Base-by-base conservation (phyloP, 1,140 invertebrate genomes). In the Danaus melanippus region DNA sequence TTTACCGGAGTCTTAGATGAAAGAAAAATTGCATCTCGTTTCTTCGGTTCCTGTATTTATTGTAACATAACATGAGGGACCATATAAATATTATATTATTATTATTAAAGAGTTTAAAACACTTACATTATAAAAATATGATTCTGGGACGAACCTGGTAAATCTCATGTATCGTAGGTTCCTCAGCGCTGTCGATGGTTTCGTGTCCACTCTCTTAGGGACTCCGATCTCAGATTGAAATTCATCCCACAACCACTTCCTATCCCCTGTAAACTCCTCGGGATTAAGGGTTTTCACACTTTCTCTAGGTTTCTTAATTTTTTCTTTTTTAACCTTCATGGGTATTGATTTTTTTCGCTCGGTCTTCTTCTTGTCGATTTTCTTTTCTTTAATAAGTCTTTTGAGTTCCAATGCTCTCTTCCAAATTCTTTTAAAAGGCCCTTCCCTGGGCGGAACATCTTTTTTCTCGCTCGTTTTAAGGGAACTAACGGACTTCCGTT, bases 181-280 rank as follows among this genome's bases (percentile, higher is more conserved):
- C 42, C 12, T 6, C 5, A 47, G 12, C 6, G 47, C 45, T 42
- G n/a, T n/a, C 17, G 12, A 6, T n/a, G 45, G 53, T 17, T 47
- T 47, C 17, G 39, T 10, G 2, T 47, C 8, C 0, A 17, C 10
- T 50, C 12, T 40, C 8, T 10, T 11, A 10, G 40, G 21, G 10
- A 48, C 52, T 17, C 53, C 58, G 21, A 60, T 49, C 8, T 40
- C 10, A 32, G 49, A 42, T 41, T 60, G 44, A n/a, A 56, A 60
- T 11, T 60, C 45, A n/a, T 53, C 21, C 2, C 32, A 41, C 47
- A 53, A 53, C 58, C 53, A 56, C 9, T 60, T 42, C 2, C 48
- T 56, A 12, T 46, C 32, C 21, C 21, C 21, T 8, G 21, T 32
- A 32, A 32, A 32, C 21, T 32, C 21, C 21, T 32, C 21, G 7